Percentiles rank a stretch among this genome's conserved stretches.
phyloP scores from a whole-genome alignment of 2,113 vertebrate genomes.

The Nesospiza acunhae region DNA sequence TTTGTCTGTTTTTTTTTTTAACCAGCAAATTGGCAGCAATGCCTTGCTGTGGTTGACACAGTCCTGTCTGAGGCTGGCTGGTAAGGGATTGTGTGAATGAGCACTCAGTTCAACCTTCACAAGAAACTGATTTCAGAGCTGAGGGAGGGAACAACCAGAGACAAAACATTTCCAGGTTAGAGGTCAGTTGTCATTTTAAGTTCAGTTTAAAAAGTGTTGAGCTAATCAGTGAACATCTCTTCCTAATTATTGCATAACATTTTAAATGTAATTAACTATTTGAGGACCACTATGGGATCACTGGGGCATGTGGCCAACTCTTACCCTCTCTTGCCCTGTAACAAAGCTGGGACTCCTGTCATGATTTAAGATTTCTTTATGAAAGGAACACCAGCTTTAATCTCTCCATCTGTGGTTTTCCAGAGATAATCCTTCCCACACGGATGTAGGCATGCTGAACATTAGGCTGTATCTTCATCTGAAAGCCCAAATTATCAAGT shows the following conservation, averaged over 20 bases:
- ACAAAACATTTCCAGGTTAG: background rate
- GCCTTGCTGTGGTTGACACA: background rate
- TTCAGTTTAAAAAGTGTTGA: background rate
- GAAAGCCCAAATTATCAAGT: conserved; percentile 10
- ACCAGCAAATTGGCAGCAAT: background rate
- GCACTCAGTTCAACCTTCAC: background rate
- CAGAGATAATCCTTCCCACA: conserved; percentile 40
- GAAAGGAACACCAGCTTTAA: background rate
- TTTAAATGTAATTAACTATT: background rate
- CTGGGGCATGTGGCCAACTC: background rate
- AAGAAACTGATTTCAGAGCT: background rate
- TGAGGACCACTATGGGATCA: background rate
- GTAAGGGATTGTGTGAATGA: background rate
- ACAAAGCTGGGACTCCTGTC: background rate
- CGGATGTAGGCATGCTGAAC: background rate
- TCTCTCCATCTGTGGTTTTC: conserved; percentile 37
- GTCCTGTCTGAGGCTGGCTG: background rate
- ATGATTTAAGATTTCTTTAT: background rate
- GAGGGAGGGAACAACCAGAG: background rate
- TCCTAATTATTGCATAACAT: background rate
- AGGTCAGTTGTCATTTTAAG: background rate
- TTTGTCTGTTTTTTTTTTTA: background rate
- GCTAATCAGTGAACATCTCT: background rate
- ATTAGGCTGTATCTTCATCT: background rate
- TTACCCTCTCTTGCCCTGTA: background rate